Conservation (phyloP, 2,113 vertebrate species). For the Pygoscelis antarcticus region DNA sequence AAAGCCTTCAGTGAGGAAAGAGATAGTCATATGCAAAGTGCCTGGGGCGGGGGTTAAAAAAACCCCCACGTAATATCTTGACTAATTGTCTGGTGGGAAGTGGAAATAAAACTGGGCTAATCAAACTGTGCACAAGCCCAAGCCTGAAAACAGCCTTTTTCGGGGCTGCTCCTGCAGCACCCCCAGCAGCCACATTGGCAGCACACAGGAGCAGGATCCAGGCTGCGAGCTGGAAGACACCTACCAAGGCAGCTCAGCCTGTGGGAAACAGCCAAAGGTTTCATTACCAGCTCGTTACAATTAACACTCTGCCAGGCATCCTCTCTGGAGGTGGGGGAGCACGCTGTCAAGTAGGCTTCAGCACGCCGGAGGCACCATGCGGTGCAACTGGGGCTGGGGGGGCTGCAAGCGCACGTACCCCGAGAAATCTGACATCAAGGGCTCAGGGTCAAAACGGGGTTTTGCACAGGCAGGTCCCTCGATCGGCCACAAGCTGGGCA, state of each 20-base stretch:
- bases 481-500: background rate
- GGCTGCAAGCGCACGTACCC: too few relatives aligned
- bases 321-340: background rate
- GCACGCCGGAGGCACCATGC: background rate
- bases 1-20: background rate
- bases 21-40: background rate
- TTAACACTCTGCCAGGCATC: too few relatives aligned
- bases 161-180: background rate
- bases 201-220: background rate
- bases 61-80: background rate
- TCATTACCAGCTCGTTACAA: background rate
- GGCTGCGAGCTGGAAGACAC: too few relatives aligned
- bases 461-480: background rate
- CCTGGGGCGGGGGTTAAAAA: background rate
- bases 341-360: background rate
- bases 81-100: background rate
- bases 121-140: background rate
- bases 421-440: background rate
- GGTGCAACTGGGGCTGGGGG: background rate
- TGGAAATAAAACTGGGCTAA: background rate
- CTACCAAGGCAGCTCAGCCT: background rate
- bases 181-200: background rate
- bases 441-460: rapidly evolving
- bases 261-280: background rate
- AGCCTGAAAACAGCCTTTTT: background rate